phyloP scores from a whole-genome alignment of 2,888 invertebrate genomes.

The Agrochola macilenta region DNA sequence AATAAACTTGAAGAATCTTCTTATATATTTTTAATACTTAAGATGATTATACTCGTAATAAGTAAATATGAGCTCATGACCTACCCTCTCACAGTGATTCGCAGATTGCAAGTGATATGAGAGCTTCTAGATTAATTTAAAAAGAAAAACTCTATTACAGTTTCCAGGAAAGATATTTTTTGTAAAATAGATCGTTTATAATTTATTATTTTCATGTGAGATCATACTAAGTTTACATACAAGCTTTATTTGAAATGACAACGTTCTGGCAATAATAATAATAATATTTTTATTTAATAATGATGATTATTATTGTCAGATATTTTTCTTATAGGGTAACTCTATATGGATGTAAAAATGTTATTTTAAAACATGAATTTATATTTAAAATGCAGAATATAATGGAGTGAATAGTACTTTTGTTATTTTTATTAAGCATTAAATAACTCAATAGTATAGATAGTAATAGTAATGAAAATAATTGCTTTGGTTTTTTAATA shows the following conservation, averaged over 20 bases:
- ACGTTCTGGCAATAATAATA: slow-evolving; percentile 59
- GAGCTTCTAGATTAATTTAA: slow-evolving; percentile 62
- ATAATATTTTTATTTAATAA: slow-evolving; percentile 25
- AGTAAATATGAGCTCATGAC: slow-evolving; percentile 45
- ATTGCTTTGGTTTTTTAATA: background rate
- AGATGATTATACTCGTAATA: no score
- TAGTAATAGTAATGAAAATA: background rate
- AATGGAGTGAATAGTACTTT: background rate
- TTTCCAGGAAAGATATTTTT: slow-evolving; percentile 55
- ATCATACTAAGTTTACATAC: slow-evolving; percentile 62
- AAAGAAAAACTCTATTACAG: slow-evolving; percentile 53
- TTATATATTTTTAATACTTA: background rate
- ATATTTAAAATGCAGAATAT: background rate
- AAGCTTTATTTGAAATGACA: slow-evolving; percentile 44
- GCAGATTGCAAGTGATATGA: slow-evolving; percentile 69
- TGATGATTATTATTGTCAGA: slow-evolving; percentile 55
- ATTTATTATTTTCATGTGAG: slow-evolving; percentile 57
- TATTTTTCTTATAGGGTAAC: slow-evolving; percentile 39
- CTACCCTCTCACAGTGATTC: slow-evolving; percentile 57
- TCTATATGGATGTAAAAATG: slow-evolving; percentile 26
- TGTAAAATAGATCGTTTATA: slow-evolving; percentile 53
- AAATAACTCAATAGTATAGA: background rate
- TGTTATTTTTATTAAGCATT: background rate
- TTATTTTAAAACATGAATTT: slow-evolving; percentile 42
- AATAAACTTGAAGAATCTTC: background rate